Evolutionary conservation across 2,113 vertebrate species (phyloP), one percentile per base, ranked within the genome.

Genomic region (Thymallus thymallus): DNA sequence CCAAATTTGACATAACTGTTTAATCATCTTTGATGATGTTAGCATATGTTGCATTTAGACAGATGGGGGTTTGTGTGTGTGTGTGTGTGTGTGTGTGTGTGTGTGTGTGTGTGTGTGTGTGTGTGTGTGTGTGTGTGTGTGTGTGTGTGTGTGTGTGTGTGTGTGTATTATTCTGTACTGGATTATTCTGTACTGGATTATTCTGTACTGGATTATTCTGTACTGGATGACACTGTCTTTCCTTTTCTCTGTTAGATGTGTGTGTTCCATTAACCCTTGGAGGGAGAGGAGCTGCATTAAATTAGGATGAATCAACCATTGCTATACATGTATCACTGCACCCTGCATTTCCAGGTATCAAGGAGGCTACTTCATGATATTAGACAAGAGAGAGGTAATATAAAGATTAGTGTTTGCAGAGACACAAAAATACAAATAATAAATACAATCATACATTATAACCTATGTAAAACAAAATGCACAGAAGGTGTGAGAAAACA

Each of bases 1-100:
- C 88, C 87, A 88, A 48, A 83, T 68, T 82, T 73, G 80, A 80
- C 63, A 77, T 75, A 81, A 85, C 86, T 86, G 79, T 89, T 84
- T 85, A 87, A 89, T 88, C 83, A 89, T 83, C 78, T 78, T 79
- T 71, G 69, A 48, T 71, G 67, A 87, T 76, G 68, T 82, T 72
- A 88, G 71, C 86, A 89, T 90, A 88, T 85, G 87, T 67, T 90
- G 87, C 71, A 67, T 74, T 86, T 88, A 90, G 76, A 87, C 87
- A 86, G 88, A 87, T 89, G 86, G 85, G 77, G 24, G 74, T 71
- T 41, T 72, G 14, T 79, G 63, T 1, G 51, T 69, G 68, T 79
- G 74, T 70, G 62, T 77, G 51, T 75, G 79, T 72, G 69, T 79
- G 76, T 72, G 74, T 79, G 41, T 62, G 55, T 60, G 62, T 70